phyloP scores from a whole-genome alignment of 2,113 vertebrate genomes.

The Odocoileus virginianus region DNA sequence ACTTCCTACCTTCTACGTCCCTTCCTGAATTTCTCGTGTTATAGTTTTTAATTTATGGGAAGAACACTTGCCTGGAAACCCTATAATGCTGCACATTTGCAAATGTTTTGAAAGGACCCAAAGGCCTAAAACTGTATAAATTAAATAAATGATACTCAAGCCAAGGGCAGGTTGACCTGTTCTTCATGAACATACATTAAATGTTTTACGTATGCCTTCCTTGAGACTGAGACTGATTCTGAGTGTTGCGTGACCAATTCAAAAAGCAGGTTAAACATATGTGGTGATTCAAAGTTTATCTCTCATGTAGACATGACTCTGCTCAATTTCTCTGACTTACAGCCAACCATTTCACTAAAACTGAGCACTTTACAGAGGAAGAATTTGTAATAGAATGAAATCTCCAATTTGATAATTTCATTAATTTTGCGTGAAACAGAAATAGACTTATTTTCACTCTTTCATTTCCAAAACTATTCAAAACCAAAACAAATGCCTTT shows the following conservation, averaged over 20 bases:
- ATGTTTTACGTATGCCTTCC: not conserved
- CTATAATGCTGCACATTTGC: not conserved
- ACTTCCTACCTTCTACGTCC: not conserved
- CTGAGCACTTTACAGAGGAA: not conserved
- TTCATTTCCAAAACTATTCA: constrained; percentile 8
- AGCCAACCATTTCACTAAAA: constrained; percentile 8
- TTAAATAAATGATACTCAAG: constrained; percentile 36
- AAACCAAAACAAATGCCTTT: not conserved
- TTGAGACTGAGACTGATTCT: constrained; percentile 28
- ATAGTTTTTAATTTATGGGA: not conserved
- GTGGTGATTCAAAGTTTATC: not conserved
- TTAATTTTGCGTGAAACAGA: not conserved
- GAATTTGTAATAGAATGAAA: not conserved
- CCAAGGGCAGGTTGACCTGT: not conserved
- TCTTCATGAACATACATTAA: not conserved
- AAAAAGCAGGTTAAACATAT: constrained; percentile 14
- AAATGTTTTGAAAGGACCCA: constrained; percentile 14
- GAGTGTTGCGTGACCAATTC: constrained; percentile 7
- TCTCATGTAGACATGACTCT: not conserved
- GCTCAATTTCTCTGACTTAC: not conserved
- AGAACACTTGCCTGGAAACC: constrained; percentile 4
- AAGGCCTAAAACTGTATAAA: constrained; percentile 39
- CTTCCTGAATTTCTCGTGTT: not conserved
- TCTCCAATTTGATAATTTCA: not conserved
- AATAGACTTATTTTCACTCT: not conserved